These are phyloP conservation scores for Meganola albula DNA, from an alignment of 2,888 invertebrate species.

Conservation along the genomic window DNA sequence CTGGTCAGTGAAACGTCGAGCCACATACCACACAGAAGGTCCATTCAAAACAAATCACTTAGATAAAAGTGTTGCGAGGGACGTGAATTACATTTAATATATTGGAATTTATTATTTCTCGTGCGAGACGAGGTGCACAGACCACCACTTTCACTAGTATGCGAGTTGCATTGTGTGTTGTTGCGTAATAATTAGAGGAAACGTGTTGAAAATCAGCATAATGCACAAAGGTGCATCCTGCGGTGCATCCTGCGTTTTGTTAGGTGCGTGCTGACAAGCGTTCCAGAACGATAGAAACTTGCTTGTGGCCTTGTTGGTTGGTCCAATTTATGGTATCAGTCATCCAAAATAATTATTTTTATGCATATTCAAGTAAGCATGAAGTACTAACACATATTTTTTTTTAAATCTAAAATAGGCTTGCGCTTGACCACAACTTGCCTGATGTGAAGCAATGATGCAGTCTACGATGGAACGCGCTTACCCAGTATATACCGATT, in stretches of 20 bases:
- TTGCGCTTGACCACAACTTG: too few relatives aligned
- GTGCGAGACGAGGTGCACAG: constrained; percentile 19
- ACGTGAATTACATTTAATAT: constrained; percentile 12
- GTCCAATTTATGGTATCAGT: not conserved
- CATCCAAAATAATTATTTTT: not conserved
- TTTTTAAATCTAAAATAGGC: too few relatives aligned
- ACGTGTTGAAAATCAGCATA: constrained; percentile 51
- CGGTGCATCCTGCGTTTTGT: constrained; percentile 38
- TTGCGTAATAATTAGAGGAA: constrained; percentile 50
- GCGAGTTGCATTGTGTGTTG: constrained; percentile 20
- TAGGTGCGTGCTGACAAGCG: constrained; percentile 3
- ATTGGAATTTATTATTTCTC: constrained; percentile 3
- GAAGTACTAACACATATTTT: too few relatives aligned
- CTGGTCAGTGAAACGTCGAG: constrained; percentile 53
- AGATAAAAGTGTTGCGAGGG: constrained; percentile 29
- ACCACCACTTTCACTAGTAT: constrained; percentile 45
- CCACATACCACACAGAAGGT: constrained; percentile 40
- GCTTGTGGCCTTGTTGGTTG: not conserved
- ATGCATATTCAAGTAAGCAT: not conserved
- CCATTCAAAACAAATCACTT: constrained; percentile 36
- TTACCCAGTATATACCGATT: too few relatives aligned
- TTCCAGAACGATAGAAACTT: not conserved
- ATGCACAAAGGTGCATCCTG: constrained; percentile 43
- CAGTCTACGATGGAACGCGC: too few relatives aligned
- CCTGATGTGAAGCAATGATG: too few relatives aligned